Evolutionary conservation across 1,140 invertebrate genomes (phyloP), one percentile per base, ranked within the genome.

Genomic region (Temnothorax nylanderi): DNA sequence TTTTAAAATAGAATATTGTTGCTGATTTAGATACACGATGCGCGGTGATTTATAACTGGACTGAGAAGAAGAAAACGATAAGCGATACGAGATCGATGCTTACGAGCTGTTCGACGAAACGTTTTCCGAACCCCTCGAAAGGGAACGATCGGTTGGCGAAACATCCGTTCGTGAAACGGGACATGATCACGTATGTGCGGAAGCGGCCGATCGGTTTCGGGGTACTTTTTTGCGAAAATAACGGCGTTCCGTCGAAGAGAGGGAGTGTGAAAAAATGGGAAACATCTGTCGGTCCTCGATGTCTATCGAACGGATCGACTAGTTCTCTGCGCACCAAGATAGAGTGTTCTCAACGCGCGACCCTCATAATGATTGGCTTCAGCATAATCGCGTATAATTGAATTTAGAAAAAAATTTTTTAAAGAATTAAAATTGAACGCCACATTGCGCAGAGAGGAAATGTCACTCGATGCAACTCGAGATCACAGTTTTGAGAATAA

Each of bases 251-350:
- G 72, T 88, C 87, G 86, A 91, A 91, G 47, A 87, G 77, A 86
- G 87, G 80, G 82, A 82, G 47, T 88, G 80, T 80, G 84, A 94
- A 94, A 94, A 94, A 94, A 92, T 93, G 87, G 91, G 93, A 93
- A 94, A 94, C 93, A 94, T 94, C 93, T 94, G 93, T 94, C 92
- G 93, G 92, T 91, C 91, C 91, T 93, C 93, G 91, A 93, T 93
- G 91, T 91, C 93, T 93, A 93, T 94, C 93, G 93, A 93, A 94
- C 89, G 91, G 86, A 92, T 90, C 89, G 87, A 87, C 60, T 86
- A 74, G 88, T 88, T 76, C 65, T 67, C 32, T 41, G 65, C 58
- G 58, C 37, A 47, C 62, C 71, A 76, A 71, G 47, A 75, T 49
- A 32, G 69, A 84, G 56, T 37, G 41, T 74, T 74, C 32, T 60